These are phyloP conservation scores for Sclerurus mexicanus DNA, from an alignment of 2,113 vertebrate genomes.

Conservation along the genomic window DNA sequence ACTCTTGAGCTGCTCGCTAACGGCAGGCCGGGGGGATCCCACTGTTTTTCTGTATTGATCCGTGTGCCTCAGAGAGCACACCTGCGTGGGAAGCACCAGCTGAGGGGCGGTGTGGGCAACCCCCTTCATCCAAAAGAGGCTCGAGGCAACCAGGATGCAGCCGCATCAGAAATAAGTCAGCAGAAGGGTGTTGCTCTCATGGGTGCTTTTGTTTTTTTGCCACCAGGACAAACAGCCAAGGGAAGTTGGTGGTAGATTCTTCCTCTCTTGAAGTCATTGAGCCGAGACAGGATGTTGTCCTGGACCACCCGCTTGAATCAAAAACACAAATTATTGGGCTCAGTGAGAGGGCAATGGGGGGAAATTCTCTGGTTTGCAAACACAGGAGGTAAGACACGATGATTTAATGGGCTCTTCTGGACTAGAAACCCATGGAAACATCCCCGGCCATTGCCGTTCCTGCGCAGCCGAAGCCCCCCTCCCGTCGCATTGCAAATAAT, in stretches of 20 bases:
- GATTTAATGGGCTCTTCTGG: slow-evolving; percentile 1
- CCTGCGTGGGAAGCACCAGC: not conserved
- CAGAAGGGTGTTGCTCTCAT: not conserved
- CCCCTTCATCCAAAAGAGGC: not conserved
- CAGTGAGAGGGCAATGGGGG: not conserved
- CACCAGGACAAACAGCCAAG: not conserved
- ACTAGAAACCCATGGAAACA: not conserved
- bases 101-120: accelerated
- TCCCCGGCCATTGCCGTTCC: not conserved
- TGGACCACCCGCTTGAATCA: not conserved
- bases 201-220: not conserved
- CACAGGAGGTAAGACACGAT: not conserved
- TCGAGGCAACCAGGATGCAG: not conserved
- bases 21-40: not conserved
- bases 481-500: not conserved
- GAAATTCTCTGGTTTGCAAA: not conserved
- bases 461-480: not conserved
- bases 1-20: not conserved
- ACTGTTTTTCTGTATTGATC: not conserved
- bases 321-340: not conserved
- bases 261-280: not conserved
- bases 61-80: accelerated
- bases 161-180: not conserved
- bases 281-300: not conserved
- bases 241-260: not conserved